phyloP scores from a whole-genome alignment of 2,888 invertebrate species.

The Drosophila pegasa region DNA sequence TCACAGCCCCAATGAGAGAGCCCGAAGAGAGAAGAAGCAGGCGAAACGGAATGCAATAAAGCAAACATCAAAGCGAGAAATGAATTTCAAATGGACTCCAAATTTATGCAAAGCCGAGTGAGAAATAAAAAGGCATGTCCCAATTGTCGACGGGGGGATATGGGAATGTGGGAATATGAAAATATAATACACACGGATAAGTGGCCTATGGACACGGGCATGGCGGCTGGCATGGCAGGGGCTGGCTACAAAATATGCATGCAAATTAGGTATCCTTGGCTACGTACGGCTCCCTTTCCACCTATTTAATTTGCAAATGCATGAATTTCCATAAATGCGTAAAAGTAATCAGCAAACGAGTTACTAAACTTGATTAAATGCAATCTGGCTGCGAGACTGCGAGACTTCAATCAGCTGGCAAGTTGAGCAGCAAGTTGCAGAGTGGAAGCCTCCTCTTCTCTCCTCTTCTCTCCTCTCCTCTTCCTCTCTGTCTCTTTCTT shows the following conservation, averaged over 20 bases:
- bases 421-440: constrained; percentile 1
- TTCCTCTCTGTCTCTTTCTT: not conserved
- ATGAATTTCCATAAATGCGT: constrained; percentile 62
- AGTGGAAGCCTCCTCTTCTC: no score
- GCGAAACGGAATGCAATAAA: constrained; percentile 41
- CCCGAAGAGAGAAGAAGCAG: not conserved
- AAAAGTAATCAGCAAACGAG: constrained; percentile 45
- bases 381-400: constrained; percentile 23
- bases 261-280: constrained; percentile 47
- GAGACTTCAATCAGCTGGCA: constrained; percentile 44
- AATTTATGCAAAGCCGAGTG: constrained; percentile 66
- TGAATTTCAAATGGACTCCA: constrained; percentile 57
- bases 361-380: constrained; percentile 65
- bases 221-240: not conserved
- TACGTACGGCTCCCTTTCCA: constrained; percentile 4
- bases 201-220: constrained; percentile 19
- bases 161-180: not conserved
- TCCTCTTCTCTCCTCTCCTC: no score
- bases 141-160: constrained; percentile 36
- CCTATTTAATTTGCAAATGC: constrained; percentile 40
- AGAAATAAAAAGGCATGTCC: constrained; percentile 40
- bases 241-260: constrained; percentile 23
- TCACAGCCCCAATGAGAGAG: not conserved
- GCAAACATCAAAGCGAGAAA: constrained; percentile 62
- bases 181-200: constrained; percentile 1